phyloP scores from a whole-genome alignment of 2,888 invertebrate species.

The Eustalomyia histrio region DNA sequence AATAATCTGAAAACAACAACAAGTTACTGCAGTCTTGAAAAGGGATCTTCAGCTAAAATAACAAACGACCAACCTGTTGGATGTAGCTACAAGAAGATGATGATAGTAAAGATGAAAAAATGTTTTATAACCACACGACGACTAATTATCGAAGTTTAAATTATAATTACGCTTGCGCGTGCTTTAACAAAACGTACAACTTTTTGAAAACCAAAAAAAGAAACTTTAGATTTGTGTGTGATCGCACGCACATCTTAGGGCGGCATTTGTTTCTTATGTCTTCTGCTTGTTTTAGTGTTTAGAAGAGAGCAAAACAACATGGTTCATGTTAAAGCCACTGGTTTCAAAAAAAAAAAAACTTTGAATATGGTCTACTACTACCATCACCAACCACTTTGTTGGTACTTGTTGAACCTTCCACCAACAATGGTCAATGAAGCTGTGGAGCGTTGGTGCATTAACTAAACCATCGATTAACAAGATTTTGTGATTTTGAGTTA shows the following conservation, averaged over 20 bases:
- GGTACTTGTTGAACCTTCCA: no score
- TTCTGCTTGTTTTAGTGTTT: conserved; percentile 20
- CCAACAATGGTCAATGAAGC: conserved; percentile 20
- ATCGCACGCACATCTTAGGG: conserved; percentile 55
- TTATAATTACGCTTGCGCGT: conserved; percentile 73
- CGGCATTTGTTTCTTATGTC: conserved; percentile 38
- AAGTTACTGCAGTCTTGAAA: conserved; percentile 30
- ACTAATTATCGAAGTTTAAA: conserved; percentile 77
- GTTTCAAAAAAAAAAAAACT: conserved; percentile 38
- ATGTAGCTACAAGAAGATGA: conserved; percentile 26
- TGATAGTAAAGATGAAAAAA: conserved; percentile 58
- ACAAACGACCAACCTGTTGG: conserved; percentile 35
- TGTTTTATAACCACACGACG: conserved; percentile 75
- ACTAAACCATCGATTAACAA: conserved; percentile 64
- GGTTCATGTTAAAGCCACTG: conserved; percentile 51
- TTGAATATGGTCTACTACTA: conserved; percentile 31
- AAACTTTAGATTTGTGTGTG: conserved; percentile 26
- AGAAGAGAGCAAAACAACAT: conserved; percentile 48
- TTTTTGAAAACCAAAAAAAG: conserved; percentile 5
- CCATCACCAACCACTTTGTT: conserved; percentile 6
- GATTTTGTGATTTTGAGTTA: conserved; percentile 64
- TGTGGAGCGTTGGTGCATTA: conserved; percentile 50
- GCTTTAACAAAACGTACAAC: conserved; percentile 59
- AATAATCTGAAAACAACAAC: conserved; percentile 27
- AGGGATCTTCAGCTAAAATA: conserved; percentile 40